Evolutionary conservation across 1,140 invertebrate species (phyloP).

Genomic region (Listronotus oregonensis): DNA sequence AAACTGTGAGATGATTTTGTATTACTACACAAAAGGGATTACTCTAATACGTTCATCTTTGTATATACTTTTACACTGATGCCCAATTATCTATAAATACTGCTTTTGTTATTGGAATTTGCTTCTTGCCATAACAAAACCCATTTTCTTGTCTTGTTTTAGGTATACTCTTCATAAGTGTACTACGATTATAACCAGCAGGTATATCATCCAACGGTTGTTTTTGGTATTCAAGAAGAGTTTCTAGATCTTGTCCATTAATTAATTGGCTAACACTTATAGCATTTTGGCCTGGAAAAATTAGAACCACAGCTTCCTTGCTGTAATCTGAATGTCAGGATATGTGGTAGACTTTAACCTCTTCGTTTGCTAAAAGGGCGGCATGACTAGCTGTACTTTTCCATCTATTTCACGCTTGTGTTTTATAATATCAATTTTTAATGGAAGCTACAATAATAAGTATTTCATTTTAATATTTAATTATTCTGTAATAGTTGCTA

Average conservation of each 20-base stretch:
- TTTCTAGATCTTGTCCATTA: slow-evolving; percentile 49
- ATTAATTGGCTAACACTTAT: slow-evolving; percentile 69
- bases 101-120: slow-evolving; percentile 72
- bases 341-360: slow-evolving; percentile 88
- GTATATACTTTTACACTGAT: slow-evolving; percentile 84
- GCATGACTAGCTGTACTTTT: slow-evolving; percentile 94
- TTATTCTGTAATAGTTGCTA: neutral
- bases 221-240: slow-evolving; percentile 47
- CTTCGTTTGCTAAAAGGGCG: slow-evolving; percentile 79
- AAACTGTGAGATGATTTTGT: slow-evolving; percentile 84
- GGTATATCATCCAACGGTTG: slow-evolving; percentile 56
- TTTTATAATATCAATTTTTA: slow-evolving; percentile 94
- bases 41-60: slow-evolving; percentile 76
- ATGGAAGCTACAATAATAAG: slow-evolving; percentile 70
- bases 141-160: slow-evolving; percentile 26
- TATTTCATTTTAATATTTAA: neutral
- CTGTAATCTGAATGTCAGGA: slow-evolving; percentile 83
- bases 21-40: slow-evolving; percentile 79
- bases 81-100: slow-evolving; percentile 95
- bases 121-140: slow-evolving; percentile 30
- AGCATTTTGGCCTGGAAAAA: slow-evolving; percentile 80
- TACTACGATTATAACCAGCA: slow-evolving; percentile 63
- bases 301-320: slow-evolving; percentile 72
- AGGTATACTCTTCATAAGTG: slow-evolving; percentile 57
- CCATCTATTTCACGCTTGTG: slow-evolving; percentile 92